phyloP scores from a whole-genome alignment of 2,113 vertebrate genomes.

The Pogonocichla stellata region DNA sequence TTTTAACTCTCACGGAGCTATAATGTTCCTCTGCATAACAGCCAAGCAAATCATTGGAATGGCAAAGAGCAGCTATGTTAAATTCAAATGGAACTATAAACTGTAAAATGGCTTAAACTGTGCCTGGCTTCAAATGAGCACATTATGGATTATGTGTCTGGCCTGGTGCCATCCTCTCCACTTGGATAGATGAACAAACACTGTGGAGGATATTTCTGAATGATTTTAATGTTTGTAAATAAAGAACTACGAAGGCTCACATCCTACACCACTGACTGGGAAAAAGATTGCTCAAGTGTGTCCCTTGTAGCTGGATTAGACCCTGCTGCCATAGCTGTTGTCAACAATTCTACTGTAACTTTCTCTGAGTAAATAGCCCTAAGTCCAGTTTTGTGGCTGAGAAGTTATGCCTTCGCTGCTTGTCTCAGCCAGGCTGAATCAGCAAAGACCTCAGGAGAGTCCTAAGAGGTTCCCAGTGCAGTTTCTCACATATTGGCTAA shows the following conservation, averaged over 20 bases:
- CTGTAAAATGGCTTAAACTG: conserved; percentile 18
- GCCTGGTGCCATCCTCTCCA: background rate
- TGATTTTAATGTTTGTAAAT: background rate
- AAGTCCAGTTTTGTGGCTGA: background rate
- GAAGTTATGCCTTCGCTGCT: background rate
- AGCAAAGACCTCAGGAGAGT: background rate
- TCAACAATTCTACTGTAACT: background rate
- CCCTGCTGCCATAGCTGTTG: background rate
- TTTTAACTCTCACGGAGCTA: background rate
- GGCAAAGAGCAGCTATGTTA: background rate
- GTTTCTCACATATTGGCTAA: background rate
- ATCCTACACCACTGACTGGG: background rate
- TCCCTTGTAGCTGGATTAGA: background rate
- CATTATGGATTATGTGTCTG: conserved; percentile 6
- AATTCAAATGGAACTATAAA: conserved; percentile 4
- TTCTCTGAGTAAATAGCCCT: background rate
- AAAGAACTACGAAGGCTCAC: background rate
- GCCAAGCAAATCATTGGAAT: background rate
- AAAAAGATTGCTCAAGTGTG: background rate
- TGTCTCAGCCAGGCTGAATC: background rate
- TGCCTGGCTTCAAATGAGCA: background rate
- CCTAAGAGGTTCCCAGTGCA: background rate
- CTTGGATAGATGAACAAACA: background rate
- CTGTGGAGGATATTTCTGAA: background rate
- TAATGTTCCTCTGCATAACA: background rate